Evolutionary conservation across 2,113 vertebrate genomes (phyloP), one percentile per base, ranked within the genome.

Genomic region (Rhabdomys dilectus): DNA sequence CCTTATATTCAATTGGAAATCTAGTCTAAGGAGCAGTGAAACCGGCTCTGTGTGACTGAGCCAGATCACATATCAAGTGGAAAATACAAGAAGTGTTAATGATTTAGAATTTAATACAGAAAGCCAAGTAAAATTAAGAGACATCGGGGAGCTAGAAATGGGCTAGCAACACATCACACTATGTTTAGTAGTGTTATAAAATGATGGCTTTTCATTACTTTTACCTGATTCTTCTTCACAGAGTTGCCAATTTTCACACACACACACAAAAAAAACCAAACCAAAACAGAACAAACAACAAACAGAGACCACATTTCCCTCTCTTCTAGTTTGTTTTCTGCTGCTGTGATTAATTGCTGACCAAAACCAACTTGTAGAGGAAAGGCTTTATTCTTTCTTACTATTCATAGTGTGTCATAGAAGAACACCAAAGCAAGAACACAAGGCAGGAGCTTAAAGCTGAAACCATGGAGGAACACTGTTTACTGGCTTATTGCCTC

Each of bases 41-140:
- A 75, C 86, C 72, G 70, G 17, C 24, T 91, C 75, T 94, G 24
- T 84, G 56, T 42, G 31, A 58, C 75, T 94, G 93, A 88, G 64
- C 87, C 42, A 72, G 17, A 90, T 91, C 53, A 21, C 19, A 82
- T 89, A 72, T 91, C 34, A 93, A 39, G 64, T 88, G 11, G 42
- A 76, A 76, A 45, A 45, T 45, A 76, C 34, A 89, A 42, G 6
- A 91, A 2, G 84, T 91, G 91, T 96, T 87, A 91, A 92, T 72
- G 80, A 93, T 87, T 95, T 80, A 91, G 70, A 95, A 70, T 86
- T 48, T 66, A 94, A 77, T 89, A 91, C 62, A 94, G 26, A 66
- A 66, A 66, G 64, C 64, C 36, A 88, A 84, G 64, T 62, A 92
- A 93, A 96, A 93, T 92, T 88, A 64, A 16, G 62, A 89, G 15